Conservation (phyloP, 2,888 invertebrate species). For the Leucophenga maculata region DNA sequence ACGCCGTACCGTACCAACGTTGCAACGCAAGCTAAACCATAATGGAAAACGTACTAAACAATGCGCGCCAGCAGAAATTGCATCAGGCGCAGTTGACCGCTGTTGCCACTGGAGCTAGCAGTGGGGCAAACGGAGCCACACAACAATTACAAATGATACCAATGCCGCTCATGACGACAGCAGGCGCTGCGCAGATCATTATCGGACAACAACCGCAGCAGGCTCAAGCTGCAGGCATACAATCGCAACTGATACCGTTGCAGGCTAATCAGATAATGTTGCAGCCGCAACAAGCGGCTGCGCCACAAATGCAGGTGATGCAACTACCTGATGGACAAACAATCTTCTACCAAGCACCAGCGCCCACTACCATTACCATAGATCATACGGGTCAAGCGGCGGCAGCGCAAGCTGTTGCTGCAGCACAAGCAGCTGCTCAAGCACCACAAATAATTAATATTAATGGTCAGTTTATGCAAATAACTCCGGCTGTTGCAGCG, state of each 20-base stretch:
- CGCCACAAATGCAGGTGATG: conserved; percentile 81
- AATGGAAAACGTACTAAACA: conserved; percentile 12
- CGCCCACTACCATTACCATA: conserved; percentile 47
- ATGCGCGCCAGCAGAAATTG: conserved; percentile 29
- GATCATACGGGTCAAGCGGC: conserved; percentile 47
- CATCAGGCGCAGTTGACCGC: conserved; percentile 27
- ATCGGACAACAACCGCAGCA: conserved; percentile 68
- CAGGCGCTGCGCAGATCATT: conserved; percentile 67
- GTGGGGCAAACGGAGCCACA: conserved; percentile 13
- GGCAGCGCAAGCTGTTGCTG: conserved; percentile 33
- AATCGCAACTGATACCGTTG: conserved; percentile 67
- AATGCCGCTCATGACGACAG: conserved; percentile 61
- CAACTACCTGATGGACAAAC: conserved; percentile 95
- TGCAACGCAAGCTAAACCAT: conserved; percentile 20
- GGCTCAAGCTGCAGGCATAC: conserved; percentile 45
- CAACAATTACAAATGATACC: conserved; percentile 68
- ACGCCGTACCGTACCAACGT: conserved; percentile 9
- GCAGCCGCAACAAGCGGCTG: conserved; percentile 66
- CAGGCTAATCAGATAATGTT: conserved; percentile 70
- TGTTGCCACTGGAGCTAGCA: conserved; percentile 20
- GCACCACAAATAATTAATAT: conserved; percentile 76
- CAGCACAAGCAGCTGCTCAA: conserved; percentile 44
- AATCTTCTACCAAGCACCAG: conserved; percentile 83
- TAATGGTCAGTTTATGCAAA: conserved; percentile 72
- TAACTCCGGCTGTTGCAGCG: conserved; percentile 55